phyloP scores from a whole-genome alignment of 2,113 vertebrate genomes.

The Equus przewalskii region DNA sequence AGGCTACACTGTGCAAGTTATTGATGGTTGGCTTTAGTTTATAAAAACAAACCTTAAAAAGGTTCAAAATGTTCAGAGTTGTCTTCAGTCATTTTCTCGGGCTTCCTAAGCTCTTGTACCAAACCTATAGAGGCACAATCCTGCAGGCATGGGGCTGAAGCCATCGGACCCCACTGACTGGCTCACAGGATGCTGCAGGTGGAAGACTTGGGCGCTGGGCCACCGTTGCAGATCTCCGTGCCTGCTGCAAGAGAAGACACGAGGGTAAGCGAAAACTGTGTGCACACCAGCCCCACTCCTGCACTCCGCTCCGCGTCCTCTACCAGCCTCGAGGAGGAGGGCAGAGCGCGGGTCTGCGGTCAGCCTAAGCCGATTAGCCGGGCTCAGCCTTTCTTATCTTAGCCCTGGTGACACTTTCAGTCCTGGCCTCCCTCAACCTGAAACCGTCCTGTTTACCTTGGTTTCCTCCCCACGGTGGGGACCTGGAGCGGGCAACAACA shows the following conservation, averaged over 20 bases:
- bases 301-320: not conserved
- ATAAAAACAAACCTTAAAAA: slow-evolving; percentile 58
- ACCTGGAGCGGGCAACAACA: not conserved
- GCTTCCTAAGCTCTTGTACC: not conserved
- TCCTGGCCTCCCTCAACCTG: not conserved
- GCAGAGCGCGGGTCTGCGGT: not conserved
- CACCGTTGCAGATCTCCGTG: slow-evolving; percentile 85
- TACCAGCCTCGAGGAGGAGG: not conserved
- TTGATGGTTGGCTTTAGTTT: slow-evolving; percentile 43
- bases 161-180: rapidly evolving
- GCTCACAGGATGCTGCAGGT: slow-evolving; percentile 89
- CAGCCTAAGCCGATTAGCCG: not conserved
- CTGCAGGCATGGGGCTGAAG: not conserved
- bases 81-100: not conserved
- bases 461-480: not conserved
- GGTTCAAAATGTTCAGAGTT: not conserved
- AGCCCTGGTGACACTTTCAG: not conserved
- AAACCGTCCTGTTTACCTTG: not conserved
- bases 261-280: rapidly evolving
- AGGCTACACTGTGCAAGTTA: not conserved
- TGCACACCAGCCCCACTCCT: rapidly evolving
- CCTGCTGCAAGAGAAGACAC: slow-evolving; percentile 75
- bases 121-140: not conserved
- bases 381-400: not conserved
- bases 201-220: slow-evolving; percentile 85